Base-by-base conservation (phyloP, 2,797 vertebrate genomes). In the Hypotaenidia philippensis region DNA sequence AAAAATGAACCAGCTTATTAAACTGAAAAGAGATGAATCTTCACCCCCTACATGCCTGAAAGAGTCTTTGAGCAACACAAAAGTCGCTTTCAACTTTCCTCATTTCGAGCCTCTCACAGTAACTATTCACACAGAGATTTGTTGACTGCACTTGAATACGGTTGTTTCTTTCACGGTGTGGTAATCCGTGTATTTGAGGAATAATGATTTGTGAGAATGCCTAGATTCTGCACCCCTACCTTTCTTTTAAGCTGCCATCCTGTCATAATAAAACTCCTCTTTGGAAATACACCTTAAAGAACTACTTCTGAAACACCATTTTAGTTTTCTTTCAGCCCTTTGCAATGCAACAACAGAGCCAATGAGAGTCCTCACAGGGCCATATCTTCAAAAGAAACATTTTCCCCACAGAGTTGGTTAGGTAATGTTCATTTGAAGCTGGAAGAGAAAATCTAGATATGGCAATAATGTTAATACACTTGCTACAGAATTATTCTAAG, bases 1-100 rank as follows among this genome's bases (percentile, higher is more conserved):
- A 96, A 90, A 90, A 96, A 64, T 55, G 55, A 96, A 82, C 53
- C 47, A 74, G 15, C 93, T 93, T 95, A 79, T 93, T 89, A 95
- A 95, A 89, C n/a, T 53, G 56, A 29, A 89, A 40, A 90, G 50
- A 95, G 50, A 95, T 56, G 31, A 76, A 87, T 18, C 60, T 84
- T 90, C 60, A 87, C 26, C 55, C n/a, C 56, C 77, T 79, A 50
- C 59, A 65, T 65, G 53, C 66, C 69, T 95, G 72, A 92, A 92
- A 60, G 36, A 82, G 44, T 74, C 59, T 85, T 87, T 93, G 38
- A 95, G 69, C 56, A 87, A 63, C 53, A 79, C 80, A 87, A 87
- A 94, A 94, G 64, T 88, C 0, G 0, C 68, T 95, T 88, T 90
- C 71, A 94, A 78, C 80, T 95, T 85, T 81, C 26, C 31, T 70